Evolutionary conservation across 1,140 invertebrate genomes (phyloP).

Genomic region (Drosophila biarmipes): DNA sequence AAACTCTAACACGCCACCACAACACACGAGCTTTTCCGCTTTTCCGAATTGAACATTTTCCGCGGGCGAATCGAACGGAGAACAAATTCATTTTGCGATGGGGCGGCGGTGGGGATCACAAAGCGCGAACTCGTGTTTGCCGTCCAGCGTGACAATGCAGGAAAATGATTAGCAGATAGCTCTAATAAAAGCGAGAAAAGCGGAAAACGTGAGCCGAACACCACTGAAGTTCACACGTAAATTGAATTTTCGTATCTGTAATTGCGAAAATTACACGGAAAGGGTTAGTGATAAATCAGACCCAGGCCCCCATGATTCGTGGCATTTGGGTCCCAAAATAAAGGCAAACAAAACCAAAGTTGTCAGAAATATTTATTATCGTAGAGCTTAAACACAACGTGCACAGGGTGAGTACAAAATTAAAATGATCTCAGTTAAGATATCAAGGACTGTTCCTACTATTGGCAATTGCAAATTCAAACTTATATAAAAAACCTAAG

Average conservation of each 20-base stretch:
- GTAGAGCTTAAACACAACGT: not conserved
- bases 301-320: conserved; percentile 4
- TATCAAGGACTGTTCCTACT: not conserved
- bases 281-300: conserved; percentile 3
- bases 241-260: conserved; percentile 35
- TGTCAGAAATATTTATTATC: conserved; percentile 15
- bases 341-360: not conserved
- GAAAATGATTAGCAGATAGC: conserved; percentile 53
- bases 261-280: conserved; percentile 29
- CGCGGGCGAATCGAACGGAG: conserved; percentile 13
- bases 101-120: not conserved
- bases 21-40: conserved; percentile 6
- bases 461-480: too few relatives aligned
- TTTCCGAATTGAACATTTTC: conserved; percentile 13
- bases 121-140: conserved; percentile 49
- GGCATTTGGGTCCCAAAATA: not conserved
- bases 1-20: conserved; percentile 14
- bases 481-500: too few relatives aligned
- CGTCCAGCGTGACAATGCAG: conserved; percentile 51
- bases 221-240: conserved; percentile 22
- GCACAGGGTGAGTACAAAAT: not conserved
- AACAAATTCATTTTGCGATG: conserved; percentile 11
- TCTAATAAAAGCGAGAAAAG: conserved; percentile 22
- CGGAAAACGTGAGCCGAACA: conserved; percentile 16
- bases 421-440: not conserved